These are phyloP conservation scores for Unio delphinus DNA, from an alignment of 2,888 invertebrate species.

Conservation along the genomic window DNA sequence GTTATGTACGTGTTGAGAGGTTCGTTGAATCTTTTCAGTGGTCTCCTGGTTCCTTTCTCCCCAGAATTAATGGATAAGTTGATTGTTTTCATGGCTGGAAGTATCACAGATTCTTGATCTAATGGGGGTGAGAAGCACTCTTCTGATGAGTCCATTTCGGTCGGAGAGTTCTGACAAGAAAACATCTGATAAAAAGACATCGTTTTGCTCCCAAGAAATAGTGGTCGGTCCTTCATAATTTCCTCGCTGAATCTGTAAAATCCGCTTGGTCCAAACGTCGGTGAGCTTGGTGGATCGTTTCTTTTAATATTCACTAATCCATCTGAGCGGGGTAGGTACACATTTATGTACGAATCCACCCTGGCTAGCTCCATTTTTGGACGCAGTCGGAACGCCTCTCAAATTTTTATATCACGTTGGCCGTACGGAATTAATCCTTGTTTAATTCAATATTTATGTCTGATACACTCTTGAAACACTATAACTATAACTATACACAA, in stretches of 20 bases:
- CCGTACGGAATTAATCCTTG: too few relatives aligned
- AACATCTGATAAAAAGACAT: slow-evolving; percentile 34
- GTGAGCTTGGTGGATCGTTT: slow-evolving; percentile 29
- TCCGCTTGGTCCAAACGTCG: slow-evolving; percentile 32
- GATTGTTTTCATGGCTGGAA: slow-evolving; percentile 30
- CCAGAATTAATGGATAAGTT: slow-evolving; percentile 36
- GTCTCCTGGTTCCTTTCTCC: slow-evolving; percentile 10
- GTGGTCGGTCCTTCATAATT: slow-evolving; percentile 46
- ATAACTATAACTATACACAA: too few relatives aligned
- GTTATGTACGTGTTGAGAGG: slow-evolving; percentile 44
- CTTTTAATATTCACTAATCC: slow-evolving; percentile 22
- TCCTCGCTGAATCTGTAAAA: slow-evolving; percentile 55
- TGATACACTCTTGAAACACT: too few relatives aligned
- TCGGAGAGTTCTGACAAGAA: too few relatives aligned
- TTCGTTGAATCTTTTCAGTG: slow-evolving; percentile 47
- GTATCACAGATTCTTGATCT: background rate
- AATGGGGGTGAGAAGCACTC: too few relatives aligned
- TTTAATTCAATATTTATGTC: too few relatives aligned
- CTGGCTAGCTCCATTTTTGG: slow-evolving; percentile 23
- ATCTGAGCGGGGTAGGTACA: slow-evolving; percentile 42
- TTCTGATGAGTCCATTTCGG: too few relatives aligned
- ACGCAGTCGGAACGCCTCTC: too few relatives aligned
- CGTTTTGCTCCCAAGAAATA: slow-evolving; percentile 44
- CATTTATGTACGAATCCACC: slow-evolving; percentile 40
- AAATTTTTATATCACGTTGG: too few relatives aligned